Evolutionary conservation across 2,113 vertebrate species (phyloP).

Genomic region (Trachemys scripta): DNA sequence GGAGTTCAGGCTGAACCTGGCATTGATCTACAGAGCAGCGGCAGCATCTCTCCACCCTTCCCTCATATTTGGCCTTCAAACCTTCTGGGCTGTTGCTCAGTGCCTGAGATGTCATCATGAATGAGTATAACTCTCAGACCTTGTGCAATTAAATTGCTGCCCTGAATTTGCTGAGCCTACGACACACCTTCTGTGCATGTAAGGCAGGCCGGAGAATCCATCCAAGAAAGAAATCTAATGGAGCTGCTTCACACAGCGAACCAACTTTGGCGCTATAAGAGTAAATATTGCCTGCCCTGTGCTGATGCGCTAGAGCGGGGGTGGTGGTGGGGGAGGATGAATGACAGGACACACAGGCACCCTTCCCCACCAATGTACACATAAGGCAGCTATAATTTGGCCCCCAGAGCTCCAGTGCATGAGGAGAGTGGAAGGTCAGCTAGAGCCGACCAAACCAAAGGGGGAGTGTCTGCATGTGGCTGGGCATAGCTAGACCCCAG

Average conservation of each 20-base stretch:
- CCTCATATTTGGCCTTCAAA: background rate
- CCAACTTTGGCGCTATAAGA: slow-evolving; percentile 41
- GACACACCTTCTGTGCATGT: slow-evolving; percentile 43
- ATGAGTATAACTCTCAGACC: slow-evolving; percentile 63
- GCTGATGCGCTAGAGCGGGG: background rate
- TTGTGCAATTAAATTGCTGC: slow-evolving; percentile 53
- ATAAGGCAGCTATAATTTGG: background rate
- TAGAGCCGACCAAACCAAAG: background rate
- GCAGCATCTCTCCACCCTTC: background rate
- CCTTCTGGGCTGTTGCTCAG: slow-evolving; percentile 42
- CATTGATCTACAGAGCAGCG: accelerated
- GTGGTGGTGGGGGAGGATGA: background rate
- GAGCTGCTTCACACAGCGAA: slow-evolving; percentile 42
- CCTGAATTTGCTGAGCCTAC: slow-evolving; percentile 41
- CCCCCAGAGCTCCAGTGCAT: background rate
- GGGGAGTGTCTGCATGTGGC: background rate
- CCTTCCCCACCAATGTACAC: background rate
- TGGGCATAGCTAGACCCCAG: background rate
- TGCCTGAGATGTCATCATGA: background rate
- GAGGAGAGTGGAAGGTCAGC: background rate
- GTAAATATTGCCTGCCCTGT: background rate
- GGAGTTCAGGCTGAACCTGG: background rate
- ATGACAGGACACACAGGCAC: background rate
- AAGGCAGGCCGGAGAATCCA: slow-evolving; percentile 51
- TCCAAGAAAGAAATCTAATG: slow-evolving; percentile 55